Evolutionary conservation across 2,888 invertebrate genomes (phyloP), one percentile per base, ranked within the genome.

Genomic region (Apoda limacodes): DNA sequence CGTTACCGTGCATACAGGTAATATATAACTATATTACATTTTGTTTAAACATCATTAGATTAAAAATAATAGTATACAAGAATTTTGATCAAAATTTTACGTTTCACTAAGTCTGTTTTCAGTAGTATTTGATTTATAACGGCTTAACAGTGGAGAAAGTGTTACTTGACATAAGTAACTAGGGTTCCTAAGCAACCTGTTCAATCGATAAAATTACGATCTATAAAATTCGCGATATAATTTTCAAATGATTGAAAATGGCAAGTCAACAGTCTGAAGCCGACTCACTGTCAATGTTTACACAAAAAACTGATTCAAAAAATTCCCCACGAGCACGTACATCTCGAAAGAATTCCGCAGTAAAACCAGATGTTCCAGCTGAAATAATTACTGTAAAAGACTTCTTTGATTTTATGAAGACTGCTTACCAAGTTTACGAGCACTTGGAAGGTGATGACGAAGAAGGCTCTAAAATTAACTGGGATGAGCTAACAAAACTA

Each of bases 361-460:
- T 43, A 2, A 66, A 59, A 38, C 23, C 51, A n/a, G 48, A 29
- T 19, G 42, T 55, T 20, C 55, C 65, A 32, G 74, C 84, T 1
- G 86, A 88, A 60, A 82, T 88, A 15, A 85, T 89, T 27, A 85
- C 88, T 1, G 84, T 88, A 5, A 84, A 85, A 58, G 85, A 87
- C 47, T 89, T 89, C 52, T 84, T 89, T 46, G 87, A 88, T 52
- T 88, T 88, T 52, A 82, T 89, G 74, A 85, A 85, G 57, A 88
- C 87, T 5, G 88, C 89, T 0, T 89, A 89, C 61, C 88, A 88
- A 69, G 85, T 89, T 7, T 81, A 76, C 34, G 80, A 81, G 45
- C 70, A 78, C 44, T 51, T 72, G 37, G 75, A 69, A 61, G 75
- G 60, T 4, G 65, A 65, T 15, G 68, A 82, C 48, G 60, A 82